Evolutionary conservation across 2,888 invertebrate species (phyloP).

Genomic region (Alentia gelatinosa): DNA sequence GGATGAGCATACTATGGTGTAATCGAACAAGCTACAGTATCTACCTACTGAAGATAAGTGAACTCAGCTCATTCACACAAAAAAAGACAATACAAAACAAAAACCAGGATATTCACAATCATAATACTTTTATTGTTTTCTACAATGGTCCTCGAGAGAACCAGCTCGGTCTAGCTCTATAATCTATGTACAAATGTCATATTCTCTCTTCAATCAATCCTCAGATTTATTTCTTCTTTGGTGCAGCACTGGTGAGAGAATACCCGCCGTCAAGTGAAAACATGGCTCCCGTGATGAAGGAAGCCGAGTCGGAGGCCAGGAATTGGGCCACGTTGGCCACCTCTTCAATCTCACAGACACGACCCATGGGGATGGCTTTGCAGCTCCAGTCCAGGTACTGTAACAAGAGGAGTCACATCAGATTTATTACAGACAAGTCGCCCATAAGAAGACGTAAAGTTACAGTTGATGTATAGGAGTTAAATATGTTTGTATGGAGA

Average conservation of each 20-base stretch:
- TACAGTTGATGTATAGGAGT: background rate
- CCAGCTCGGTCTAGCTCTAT: no score
- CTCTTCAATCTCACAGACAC: slow-evolving; percentile 24
- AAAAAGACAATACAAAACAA: no score
- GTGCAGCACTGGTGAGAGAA: slow-evolving; percentile 9
- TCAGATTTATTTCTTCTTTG: slow-evolving; percentile 27
- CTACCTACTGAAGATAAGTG: no score
- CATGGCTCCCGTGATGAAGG: slow-evolving; percentile 33
- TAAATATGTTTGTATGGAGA: background rate
- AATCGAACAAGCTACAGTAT: no score
- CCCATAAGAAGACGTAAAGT: background rate
- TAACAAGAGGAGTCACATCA: background rate
- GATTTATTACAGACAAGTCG: background rate
- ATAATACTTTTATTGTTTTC: no score
- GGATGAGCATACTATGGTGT: no score
- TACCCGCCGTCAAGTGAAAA: slow-evolving; percentile 38
- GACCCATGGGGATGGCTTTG: slow-evolving; percentile 44
- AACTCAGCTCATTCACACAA: no score
- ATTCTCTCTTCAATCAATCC: no score
- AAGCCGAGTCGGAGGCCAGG: slow-evolving; percentile 18
- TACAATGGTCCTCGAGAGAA: no score
- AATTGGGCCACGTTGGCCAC: slow-evolving; percentile 26
- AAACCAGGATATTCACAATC: no score
- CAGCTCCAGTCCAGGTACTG: slow-evolving; percentile 52
- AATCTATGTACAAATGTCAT: no score